Evolutionary conservation across 2,113 vertebrate species (phyloP), one percentile per base, ranked within the genome.

Genomic region (Grantiella picta): DNA sequence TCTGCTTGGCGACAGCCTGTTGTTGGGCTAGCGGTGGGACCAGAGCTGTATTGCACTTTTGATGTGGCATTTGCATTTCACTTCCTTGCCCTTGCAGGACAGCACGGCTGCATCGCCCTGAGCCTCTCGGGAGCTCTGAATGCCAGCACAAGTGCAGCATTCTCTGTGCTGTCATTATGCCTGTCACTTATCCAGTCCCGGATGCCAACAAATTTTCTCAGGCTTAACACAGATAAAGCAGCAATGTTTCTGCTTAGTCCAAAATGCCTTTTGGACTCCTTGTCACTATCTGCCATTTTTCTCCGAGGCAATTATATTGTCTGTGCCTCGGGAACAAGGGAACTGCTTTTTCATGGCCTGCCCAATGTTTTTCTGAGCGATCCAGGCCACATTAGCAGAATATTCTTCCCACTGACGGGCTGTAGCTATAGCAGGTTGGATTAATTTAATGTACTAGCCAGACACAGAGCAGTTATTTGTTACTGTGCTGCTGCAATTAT

Each of bases 161-260:
- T 96, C 95, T 95, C 90, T 90, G 28, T 7, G 76, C 93, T 96
- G 94, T 97, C 94, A 96, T 95, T 97, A 93, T 95, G 94, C 88
- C 93, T 96, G 95, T 96, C 96, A 97, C 94, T 96, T 96, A 96
- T n/a, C 95, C 95, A 79, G 79, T 75, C 93, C 96, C 80, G 90
- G 96, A 95, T 96, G 95, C 96, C 96, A 97, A 94, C 95, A 97
- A 93, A 96, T 96, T 96, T 96, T 96, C 96, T 97, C 95, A 96
- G 95, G 96, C 95, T 97, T 96, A 96, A 84, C 95, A 84, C 93
- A 96, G 96, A 97, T 96, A 96, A 96, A 96, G 95, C 95, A 94
- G 89, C 80, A 95, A 96, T 95, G 95, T 96, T 96, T 96, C 95
- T 95, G 94, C 88, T 92, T 77, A 86, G 94, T 64, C 93, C 93